Evolutionary conservation across 2,113 vertebrate genomes (phyloP).

Genomic region (Lethenteron reissneri): DNA sequence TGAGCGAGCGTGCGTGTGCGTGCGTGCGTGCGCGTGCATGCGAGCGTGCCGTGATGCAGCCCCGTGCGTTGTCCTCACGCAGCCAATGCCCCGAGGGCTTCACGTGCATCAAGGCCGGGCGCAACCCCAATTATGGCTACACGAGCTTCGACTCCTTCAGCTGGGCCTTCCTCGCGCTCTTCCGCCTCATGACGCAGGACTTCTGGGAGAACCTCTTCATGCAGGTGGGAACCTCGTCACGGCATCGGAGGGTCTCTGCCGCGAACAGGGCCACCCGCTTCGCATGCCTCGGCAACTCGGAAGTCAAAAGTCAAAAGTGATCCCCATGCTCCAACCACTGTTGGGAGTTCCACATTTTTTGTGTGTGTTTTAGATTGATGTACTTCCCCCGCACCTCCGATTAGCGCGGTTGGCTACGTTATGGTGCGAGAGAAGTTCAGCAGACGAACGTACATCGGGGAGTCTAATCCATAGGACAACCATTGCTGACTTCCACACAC

Average conservation of each 20-base stretch:
- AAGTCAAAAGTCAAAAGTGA: background rate
- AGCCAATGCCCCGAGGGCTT: constrained; percentile 83
- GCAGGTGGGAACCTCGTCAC: constrained; percentile 28
- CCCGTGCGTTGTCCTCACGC: constrained; percentile 4
- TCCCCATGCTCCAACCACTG: background rate
- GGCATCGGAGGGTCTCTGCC: background rate
- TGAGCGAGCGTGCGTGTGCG: too few species aligned
- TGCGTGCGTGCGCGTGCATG: too few species aligned
- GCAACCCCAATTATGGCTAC: constrained; percentile 92
- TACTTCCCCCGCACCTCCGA: background rate
- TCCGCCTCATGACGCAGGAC: constrained; percentile 98
- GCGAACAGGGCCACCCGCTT: background rate
- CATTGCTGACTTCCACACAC: too few species aligned
- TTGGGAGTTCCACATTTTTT: background rate
- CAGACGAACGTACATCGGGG: too few species aligned
- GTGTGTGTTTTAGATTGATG: background rate
- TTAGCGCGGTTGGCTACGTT: background rate
- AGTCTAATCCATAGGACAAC: too few species aligned
- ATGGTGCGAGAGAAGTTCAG: too few species aligned
- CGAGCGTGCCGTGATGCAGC: too few species aligned
- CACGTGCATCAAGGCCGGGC: constrained; percentile 78
- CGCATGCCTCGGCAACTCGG: background rate
- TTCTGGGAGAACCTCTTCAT: constrained; percentile 97
- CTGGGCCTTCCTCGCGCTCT: constrained; percentile 90
- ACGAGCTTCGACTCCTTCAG: constrained; percentile 95